A percentile compares a stretch with the other conserved stretches of the same genome.
Conservation (phyloP, 2,797 vertebrate species). For the Chloroceryle inda region DNA sequence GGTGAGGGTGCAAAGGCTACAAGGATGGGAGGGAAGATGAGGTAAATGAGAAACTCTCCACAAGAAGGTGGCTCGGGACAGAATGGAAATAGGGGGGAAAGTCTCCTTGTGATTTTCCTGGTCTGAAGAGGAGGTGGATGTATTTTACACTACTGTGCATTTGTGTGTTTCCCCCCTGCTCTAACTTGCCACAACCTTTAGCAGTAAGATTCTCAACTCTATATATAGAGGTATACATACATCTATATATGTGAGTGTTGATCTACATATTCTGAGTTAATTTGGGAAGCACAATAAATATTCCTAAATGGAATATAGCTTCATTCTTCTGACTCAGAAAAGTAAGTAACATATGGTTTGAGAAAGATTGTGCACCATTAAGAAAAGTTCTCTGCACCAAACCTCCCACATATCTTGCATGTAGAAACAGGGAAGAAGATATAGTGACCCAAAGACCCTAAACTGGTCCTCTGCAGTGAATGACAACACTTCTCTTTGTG, state of each 20-base stretch:
- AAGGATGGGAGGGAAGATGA: not conserved
- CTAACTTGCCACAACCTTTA: not conserved
- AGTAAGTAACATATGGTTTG: conserved; percentile 46
- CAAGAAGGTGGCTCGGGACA: not conserved
- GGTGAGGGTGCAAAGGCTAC: not conserved
- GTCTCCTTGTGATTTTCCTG: not conserved
- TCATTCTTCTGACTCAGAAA: conserved; percentile 35
- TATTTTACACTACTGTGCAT: not conserved
- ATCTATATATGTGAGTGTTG: not conserved
- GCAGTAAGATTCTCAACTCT: not conserved
- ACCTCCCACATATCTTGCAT: not conserved
- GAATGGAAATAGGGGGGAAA: not conserved
- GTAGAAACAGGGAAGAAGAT: not conserved
- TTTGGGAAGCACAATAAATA: conserved; percentile 48
- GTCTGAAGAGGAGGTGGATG: not conserved
- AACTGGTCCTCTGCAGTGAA: not conserved
- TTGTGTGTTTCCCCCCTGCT: not conserved
- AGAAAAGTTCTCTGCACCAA: not conserved
- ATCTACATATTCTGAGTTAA: not conserved
- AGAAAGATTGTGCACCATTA: not conserved
- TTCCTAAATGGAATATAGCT: conserved; percentile 3
- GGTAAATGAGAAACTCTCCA: not conserved
- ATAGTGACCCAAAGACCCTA: not conserved
- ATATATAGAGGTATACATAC: fast-evolving
- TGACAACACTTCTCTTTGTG: not conserved